Conservation (phyloP, 35 echinoderm and acorn worm species). For the Antedon bifida region DNA sequence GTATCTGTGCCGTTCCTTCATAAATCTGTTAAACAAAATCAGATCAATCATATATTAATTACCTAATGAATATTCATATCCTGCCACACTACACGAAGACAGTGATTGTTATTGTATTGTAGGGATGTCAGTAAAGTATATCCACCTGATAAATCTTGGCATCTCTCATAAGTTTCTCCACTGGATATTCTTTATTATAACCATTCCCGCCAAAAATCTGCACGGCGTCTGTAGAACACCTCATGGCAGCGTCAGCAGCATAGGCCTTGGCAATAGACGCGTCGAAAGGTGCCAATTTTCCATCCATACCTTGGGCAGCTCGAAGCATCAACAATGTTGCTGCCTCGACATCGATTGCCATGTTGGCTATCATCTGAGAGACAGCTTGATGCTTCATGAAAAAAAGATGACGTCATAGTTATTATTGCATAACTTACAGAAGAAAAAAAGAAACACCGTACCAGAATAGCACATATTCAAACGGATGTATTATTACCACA, state of each 20-base stretch:
- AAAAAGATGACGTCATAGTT: background rate
- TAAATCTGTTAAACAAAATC: slow-evolving; percentile 56
- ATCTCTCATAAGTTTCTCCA: slow-evolving; percentile 95
- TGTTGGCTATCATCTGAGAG: slow-evolving; percentile 69
- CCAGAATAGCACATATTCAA: background rate
- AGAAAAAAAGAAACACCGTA: no score
- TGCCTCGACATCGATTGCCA: slow-evolving; percentile 81
- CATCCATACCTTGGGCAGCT: slow-evolving; percentile 69
- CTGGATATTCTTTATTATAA: slow-evolving; percentile 89
- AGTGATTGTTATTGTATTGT: no score
- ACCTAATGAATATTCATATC: no score
- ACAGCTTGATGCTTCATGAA: slow-evolving; percentile 65
- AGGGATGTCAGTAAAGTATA: no score
- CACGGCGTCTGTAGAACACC: slow-evolving; percentile 71
- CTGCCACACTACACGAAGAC: no score
- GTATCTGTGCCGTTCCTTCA: slow-evolving; percentile 89
- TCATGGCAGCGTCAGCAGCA: slow-evolving; percentile 79
- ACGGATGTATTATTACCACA: background rate
- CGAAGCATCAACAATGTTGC: slow-evolving; percentile 46
- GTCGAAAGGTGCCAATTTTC: slow-evolving; percentile 49
- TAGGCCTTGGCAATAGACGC: slow-evolving; percentile 81
- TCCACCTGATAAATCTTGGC: slow-evolving; percentile 75
- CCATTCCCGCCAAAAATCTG: slow-evolving; percentile 92
- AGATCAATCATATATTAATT: background rate
- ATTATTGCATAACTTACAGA: background rate